Base-by-base conservation (phyloP, 1,140 invertebrate genomes). In the Heliconius eleuchia region DNA sequence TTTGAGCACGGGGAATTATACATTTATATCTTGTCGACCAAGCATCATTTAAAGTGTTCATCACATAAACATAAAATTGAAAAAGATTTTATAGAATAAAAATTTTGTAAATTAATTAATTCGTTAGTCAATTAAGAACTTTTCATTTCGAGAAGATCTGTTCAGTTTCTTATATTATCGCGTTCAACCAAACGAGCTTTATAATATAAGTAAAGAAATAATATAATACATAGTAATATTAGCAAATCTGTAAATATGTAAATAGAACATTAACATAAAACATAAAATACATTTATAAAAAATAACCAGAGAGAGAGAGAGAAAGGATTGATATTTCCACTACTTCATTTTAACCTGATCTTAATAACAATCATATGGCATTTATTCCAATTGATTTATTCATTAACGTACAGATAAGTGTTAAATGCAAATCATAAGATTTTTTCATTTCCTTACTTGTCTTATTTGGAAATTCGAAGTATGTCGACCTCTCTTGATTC, bases 311-410 rank as follows among this genome's bases (percentile, higher is more conserved):
- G 23, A 66, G 23, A 23, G 23, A 23, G 23, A 23, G 23, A 23
- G 60, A 66, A 66, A 27, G 23, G 60, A 3, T 9, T 57, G 60
- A 13, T 30, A 27, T 23, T 66, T 23, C 5, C 3, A 30, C 60
- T 11, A 30, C 11, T 66, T 30, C 60, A 66, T 57, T 57, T 23
- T 23, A 57, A 66, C n/a, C 57, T 23, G 57, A 23, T 66, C 60
- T 27, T 66, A 66, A 66, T 66, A 66, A 66, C n/a, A 11, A 66
- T 23, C 9, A n/a, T 66, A 16, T 66, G 60, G 60, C 60, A 66
- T 66, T 66, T 66, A 66, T 66, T 13, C 27, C 60, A 66, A 66
- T 66, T 66, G 60, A 66, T 66, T 66, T 66, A 66, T 66, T 66
- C 60, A 66, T 66, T 66, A 66, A 66, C 23, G 4, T 27, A 13